phyloP scores from a whole-genome alignment of 2,888 invertebrate genomes.

The Chaitophorus viminalis region DNA sequence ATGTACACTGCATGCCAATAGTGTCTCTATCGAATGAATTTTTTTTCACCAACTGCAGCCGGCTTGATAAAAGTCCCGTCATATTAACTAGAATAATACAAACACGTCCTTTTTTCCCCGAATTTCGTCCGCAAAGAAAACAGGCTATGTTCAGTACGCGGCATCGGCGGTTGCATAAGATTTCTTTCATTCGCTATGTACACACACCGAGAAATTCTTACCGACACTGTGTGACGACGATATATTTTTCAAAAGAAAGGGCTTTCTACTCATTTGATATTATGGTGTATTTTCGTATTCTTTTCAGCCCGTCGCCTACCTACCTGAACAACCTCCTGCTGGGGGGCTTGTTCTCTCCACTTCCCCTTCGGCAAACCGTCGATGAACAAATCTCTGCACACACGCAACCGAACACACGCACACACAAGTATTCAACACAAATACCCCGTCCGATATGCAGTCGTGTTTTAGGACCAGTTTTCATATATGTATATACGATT shows the following conservation, averaged over 20 bases:
- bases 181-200: no score
- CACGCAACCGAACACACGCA: not conserved
- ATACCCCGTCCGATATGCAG: constrained; percentile 38
- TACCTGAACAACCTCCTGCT: constrained; percentile 43
- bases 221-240: not conserved
- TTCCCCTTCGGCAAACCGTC: not conserved
- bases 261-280: constrained; percentile 41
- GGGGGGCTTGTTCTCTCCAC: constrained; percentile 6
- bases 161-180: no score
- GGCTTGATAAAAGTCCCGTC: no score
- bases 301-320: not conserved
- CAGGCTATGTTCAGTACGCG: no score
- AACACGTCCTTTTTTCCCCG: no score
- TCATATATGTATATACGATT: constrained; percentile 5
- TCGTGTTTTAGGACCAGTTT: constrained; percentile 62
- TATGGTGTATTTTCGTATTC: not conserved
- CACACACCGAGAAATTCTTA: not conserved
- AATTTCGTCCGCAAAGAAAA: no score
- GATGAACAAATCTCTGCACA: constrained; percentile 35
- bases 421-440: constrained; percentile 12
- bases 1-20: no score
- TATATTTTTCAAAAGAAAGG: constrained; percentile 43
- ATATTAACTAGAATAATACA: no score
- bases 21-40: no score
- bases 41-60: no score